Evolutionary conservation across 2,797 vertebrate genomes (phyloP).

Genomic region (Xenops minutus): DNA sequence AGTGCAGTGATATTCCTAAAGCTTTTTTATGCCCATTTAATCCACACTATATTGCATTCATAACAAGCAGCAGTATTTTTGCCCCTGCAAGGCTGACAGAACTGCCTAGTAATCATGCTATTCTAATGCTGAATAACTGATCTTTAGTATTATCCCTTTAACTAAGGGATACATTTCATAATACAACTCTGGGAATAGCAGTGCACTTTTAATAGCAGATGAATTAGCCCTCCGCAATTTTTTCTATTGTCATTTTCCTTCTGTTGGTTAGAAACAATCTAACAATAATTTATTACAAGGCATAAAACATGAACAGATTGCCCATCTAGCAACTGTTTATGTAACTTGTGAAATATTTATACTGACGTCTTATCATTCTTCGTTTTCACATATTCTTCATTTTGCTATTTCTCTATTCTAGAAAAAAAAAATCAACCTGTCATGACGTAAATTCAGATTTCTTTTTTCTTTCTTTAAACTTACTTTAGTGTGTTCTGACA

Average conservation of each 20-base stretch:
- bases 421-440: not conserved
- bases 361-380: not conserved
- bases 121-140: not conserved
- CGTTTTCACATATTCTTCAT: slow-evolving; percentile 7
- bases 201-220: not conserved
- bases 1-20: not conserved
- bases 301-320: not conserved
- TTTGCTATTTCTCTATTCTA: not conserved
- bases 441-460: not conserved
- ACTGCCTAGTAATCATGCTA: not conserved
- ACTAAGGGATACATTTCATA: not conserved
- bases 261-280: not conserved
- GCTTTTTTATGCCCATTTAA: not conserved
- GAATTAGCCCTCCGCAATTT: not conserved
- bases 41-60: slow-evolving; percentile 1
- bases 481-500: not conserved
- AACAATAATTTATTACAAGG: not conserved
- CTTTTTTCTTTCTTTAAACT: not conserved
- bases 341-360: not conserved
- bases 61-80: not conserved
- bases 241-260: not conserved
- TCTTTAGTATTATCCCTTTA: not conserved
- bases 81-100: not conserved
- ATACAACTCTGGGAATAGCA: not conserved
- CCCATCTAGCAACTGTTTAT: not conserved